Evolutionary conservation across 2,113 vertebrate genomes (phyloP).

Genomic region (Rafetus swinhoei): DNA sequence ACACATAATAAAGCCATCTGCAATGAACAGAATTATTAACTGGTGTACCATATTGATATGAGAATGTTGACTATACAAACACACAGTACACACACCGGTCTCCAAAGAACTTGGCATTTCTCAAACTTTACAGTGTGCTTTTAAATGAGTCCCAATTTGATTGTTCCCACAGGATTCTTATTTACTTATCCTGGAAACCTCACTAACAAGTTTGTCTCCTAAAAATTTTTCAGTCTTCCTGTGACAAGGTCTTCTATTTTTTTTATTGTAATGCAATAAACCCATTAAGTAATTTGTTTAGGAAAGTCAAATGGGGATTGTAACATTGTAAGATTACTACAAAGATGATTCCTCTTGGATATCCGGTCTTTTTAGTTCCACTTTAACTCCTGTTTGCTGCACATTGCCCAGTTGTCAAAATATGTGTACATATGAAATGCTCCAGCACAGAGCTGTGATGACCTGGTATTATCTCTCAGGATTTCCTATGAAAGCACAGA

Average conservation of each 20-base stretch:
- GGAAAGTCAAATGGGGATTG: constrained; percentile 30
- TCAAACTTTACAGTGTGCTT: constrained; percentile 59
- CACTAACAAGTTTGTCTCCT: constrained; percentile 18
- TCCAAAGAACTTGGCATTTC: constrained; percentile 47
- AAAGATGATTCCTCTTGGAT: neutral
- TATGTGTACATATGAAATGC: neutral
- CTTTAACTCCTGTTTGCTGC: neutral
- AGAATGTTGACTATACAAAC: constrained; percentile 73
- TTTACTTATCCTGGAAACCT: constrained; percentile 57
- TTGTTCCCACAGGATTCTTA: constrained; percentile 52
- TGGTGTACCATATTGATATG: constrained; percentile 73
- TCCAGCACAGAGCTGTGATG: constrained; percentile 32
- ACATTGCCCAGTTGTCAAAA: constrained; percentile 32
- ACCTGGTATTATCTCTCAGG: constrained; percentile 50
- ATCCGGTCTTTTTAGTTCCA: neutral
- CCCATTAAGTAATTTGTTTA: constrained; percentile 27
- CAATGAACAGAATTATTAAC: constrained; percentile 73
- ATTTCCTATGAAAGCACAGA: constrained; percentile 76
- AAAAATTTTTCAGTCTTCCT: constrained; percentile 21
- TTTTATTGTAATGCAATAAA: neutral
- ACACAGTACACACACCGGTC: constrained; percentile 2
- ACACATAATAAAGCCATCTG: constrained; percentile 72
- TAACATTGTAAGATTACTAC: constrained; percentile 20
- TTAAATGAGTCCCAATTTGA: constrained; percentile 55
- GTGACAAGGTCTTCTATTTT: neutral